These are phyloP conservation scores for Psylliodes chrysocephalus DNA, from an alignment of 2,888 invertebrate genomes.

Conservation along the genomic window DNA sequence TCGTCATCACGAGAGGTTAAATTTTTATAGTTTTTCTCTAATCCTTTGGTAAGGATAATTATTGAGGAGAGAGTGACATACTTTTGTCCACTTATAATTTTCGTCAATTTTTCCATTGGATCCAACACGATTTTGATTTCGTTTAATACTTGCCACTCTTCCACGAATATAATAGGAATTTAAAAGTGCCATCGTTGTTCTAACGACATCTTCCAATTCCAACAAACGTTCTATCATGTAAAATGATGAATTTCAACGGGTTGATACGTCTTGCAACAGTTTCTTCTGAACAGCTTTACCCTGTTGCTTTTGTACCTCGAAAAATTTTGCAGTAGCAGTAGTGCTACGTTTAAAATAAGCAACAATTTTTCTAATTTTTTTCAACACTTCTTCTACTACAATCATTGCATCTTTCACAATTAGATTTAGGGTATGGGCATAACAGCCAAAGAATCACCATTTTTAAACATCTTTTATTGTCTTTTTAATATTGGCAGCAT, in stretches of 20 bases:
- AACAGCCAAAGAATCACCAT: no score
- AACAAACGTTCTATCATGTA: not conserved
- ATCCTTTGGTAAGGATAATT: slow-evolving; percentile 43
- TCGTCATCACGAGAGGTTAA: not conserved
- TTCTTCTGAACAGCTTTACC: no score
- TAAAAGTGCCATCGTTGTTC: not conserved
- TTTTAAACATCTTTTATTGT: slow-evolving; percentile 35
- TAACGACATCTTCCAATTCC: not conserved
- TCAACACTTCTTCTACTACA: not conserved
- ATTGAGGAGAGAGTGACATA: slow-evolving; percentile 42
- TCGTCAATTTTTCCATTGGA: slow-evolving; percentile 46
- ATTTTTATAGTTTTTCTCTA: slow-evolving; percentile 23
- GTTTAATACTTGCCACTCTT: slow-evolving; percentile 43
- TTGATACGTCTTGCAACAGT: no score
- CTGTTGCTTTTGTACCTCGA: no score
- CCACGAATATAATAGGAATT: no score
- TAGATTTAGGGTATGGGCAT: slow-evolving; percentile 47
- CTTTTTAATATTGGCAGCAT: slow-evolving; percentile 45
- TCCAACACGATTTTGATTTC: slow-evolving; percentile 42
- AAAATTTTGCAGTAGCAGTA: slow-evolving; percentile 1
- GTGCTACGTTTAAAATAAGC: not conserved
- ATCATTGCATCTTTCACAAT: slow-evolving; percentile 18
- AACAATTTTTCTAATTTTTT: slow-evolving; percentile 1
- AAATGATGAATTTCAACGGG: no score
- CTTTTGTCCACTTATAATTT: slow-evolving; percentile 40